A percentile compares a stretch with the other conserved stretches of the same genome.
These are phyloP conservation scores for Harlomillsia oculata DNA, from an alignment of 1,140 invertebrate genomes.

Conservation along the genomic window DNA sequence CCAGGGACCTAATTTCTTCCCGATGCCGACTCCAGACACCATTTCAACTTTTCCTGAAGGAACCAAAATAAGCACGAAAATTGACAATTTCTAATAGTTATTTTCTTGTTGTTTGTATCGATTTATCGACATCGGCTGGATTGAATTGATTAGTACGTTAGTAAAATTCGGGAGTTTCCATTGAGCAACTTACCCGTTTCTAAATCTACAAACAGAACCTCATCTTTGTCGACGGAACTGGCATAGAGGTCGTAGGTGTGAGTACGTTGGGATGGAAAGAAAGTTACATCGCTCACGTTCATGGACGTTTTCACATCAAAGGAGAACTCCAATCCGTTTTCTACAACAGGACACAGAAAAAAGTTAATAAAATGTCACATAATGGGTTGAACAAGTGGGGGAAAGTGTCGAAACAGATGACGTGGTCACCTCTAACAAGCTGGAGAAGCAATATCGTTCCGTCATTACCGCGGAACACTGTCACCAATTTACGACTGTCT, in stretches of 20 bases:
- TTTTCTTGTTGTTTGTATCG: too few species aligned
- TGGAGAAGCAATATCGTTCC: constrained; percentile 63
- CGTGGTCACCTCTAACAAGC: constrained; percentile 50
- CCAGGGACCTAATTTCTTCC: constrained; percentile 51
- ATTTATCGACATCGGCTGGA: too few species aligned
- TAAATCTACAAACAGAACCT: constrained; percentile 64
- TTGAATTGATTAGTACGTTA: too few species aligned
- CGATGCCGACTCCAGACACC: constrained; percentile 60
- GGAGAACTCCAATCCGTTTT: constrained; percentile 55
- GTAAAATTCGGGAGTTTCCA: not conserved
- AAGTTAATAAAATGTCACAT: too few species aligned
- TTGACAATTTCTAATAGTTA: too few species aligned
- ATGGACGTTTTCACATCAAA: constrained; percentile 70
- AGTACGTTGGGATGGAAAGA: constrained; percentile 62
- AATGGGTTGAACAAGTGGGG: too few species aligned
- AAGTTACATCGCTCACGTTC: constrained; percentile 65
- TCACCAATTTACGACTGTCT: constrained; percentile 60
- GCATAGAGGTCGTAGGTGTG: constrained; percentile 69
- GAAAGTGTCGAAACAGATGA: not conserved
- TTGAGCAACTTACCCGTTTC: constrained; percentile 49
- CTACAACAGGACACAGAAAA: constrained; percentile 41
- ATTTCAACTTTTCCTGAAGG: constrained; percentile 62
- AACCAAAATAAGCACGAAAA: constrained; percentile 3
- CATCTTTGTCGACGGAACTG: constrained; percentile 60
- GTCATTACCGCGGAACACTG: constrained; percentile 50